phyloP scores from a whole-genome alignment of 2,113 vertebrate species.

The Zosterops borbonicus region DNA sequence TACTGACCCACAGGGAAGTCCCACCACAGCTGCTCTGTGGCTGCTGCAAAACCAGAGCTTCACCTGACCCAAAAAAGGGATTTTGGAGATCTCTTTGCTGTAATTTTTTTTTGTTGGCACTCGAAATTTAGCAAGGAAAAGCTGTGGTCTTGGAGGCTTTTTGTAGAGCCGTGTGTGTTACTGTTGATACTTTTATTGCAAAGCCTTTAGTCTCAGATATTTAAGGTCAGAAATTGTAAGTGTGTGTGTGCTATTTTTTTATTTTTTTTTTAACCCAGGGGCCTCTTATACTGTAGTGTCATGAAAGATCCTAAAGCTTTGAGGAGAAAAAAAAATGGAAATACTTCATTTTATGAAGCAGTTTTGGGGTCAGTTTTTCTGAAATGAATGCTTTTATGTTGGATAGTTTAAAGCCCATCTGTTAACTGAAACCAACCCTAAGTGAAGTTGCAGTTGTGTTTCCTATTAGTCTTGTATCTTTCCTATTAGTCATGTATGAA shows the following conservation, averaged over 20 bases:
- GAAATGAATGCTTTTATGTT: slow-evolving; percentile 79
- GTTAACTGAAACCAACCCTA: slow-evolving; percentile 79
- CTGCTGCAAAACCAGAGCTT: neutral
- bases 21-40: neutral
- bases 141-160: slow-evolving; percentile 20
- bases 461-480: slow-evolving; percentile 79
- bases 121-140: slow-evolving; percentile 47
- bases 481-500: slow-evolving; percentile 80
- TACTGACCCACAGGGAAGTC: neutral
- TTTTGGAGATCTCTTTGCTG: neutral
- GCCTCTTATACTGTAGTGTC: slow-evolving; percentile 56
- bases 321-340: slow-evolving; percentile 46
- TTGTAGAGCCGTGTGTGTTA: slow-evolving; percentile 30
- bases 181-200: slow-evolving; percentile 65
- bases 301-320: slow-evolving; percentile 72
- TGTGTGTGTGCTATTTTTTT: neutral
- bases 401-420: slow-evolving; percentile 79
- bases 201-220: slow-evolving; percentile 68
- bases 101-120: slow-evolving; percentile 10
- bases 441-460: slow-evolving; percentile 75
- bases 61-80: neutral
- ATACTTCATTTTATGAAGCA: slow-evolving; percentile 79
- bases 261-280: slow-evolving; percentile 23
- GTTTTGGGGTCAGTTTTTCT: slow-evolving; percentile 74
- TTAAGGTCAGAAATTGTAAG: slow-evolving; percentile 68